Evolutionary conservation across 2,888 invertebrate genomes (phyloP).

Genomic region (Griposia aprilina): DNA sequence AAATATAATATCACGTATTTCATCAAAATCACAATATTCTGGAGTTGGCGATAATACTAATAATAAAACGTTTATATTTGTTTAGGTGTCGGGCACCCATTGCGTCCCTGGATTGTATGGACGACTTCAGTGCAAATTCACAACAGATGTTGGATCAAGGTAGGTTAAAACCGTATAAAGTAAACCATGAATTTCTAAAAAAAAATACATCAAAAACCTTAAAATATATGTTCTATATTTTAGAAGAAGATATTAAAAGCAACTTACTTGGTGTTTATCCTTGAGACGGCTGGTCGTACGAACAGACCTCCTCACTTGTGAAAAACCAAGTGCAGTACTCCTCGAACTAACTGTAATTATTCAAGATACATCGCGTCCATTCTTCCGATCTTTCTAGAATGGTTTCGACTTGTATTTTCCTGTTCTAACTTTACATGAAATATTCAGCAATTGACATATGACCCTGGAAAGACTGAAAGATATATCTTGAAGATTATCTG

Average conservation of each 20-base stretch:
- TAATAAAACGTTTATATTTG: slow-evolving; percentile 70
- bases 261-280: slow-evolving; percentile 22
- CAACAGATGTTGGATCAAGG: slow-evolving; percentile 90
- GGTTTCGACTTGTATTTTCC: slow-evolving; percentile 26
- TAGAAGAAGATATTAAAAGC: not conserved
- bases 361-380: slow-evolving; percentile 27
- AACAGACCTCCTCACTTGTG: slow-evolving; percentile 7
- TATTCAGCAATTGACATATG: slow-evolving; percentile 49
- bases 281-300: not conserved
- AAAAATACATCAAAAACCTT: not conserved
- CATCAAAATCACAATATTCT: slow-evolving; percentile 30
- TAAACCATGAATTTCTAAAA: not conserved
- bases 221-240: not conserved
- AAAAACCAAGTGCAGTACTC: slow-evolving; percentile 1
- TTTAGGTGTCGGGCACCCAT: slow-evolving; percentile 96
- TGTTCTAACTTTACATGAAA: slow-evolving; percentile 27
- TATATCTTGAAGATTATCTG: slow-evolving; percentile 6
- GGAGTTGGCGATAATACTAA: slow-evolving; percentile 37
- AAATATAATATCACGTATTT: slow-evolving; percentile 21
- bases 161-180: slow-evolving; percentile 66
- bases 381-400: slow-evolving; percentile 38
- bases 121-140: slow-evolving; percentile 95
- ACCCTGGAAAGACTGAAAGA: slow-evolving; percentile 29
- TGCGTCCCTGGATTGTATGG: slow-evolving; percentile 98
- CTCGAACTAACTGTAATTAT: slow-evolving; percentile 16